phyloP scores from a whole-genome alignment of 2,888 invertebrate genomes.

The Synanthedon formicaeformis region DNA sequence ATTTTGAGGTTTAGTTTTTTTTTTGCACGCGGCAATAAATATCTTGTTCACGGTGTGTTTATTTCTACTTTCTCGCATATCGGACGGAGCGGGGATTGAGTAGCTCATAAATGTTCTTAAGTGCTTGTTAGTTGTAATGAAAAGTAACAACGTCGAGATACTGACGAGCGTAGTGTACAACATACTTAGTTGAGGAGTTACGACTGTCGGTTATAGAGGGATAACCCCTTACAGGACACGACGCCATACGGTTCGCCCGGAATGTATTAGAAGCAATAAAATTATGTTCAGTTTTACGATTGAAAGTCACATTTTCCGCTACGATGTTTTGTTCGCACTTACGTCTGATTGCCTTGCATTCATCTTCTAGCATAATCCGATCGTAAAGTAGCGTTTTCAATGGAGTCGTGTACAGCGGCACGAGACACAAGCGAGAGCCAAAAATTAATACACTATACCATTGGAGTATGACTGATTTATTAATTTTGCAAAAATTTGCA shows the following conservation, averaged over 20 bases:
- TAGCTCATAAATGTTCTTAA: conserved; percentile 29
- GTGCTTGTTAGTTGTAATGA: conserved; percentile 34
- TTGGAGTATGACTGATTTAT: too few relatives aligned
- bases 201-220: conserved; percentile 29
- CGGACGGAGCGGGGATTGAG: conserved; percentile 15
- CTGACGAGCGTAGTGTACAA: conserved; percentile 24
- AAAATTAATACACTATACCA: not conserved
- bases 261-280: conserved; percentile 45
- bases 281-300: conserved; percentile 58
- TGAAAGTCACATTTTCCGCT: conserved; percentile 60
- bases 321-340: conserved; percentile 57
- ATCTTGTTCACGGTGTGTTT: not conserved
- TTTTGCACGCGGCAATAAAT: not conserved
- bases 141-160: conserved; percentile 24
- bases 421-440: not conserved
- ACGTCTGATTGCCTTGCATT: conserved; percentile 57
- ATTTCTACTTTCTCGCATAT: conserved; percentile 12
- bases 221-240: conserved; percentile 31
- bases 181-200: conserved; percentile 20
- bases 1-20: not conserved
- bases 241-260: conserved; percentile 25
- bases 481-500: not conserved
- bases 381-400: conserved; percentile 37
- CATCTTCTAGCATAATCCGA: conserved; percentile 58
- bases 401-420: not conserved